These are phyloP conservation scores for Agrochola circellaris DNA, from an alignment of 2,888 invertebrate genomes.

Conservation along the genomic window DNA sequence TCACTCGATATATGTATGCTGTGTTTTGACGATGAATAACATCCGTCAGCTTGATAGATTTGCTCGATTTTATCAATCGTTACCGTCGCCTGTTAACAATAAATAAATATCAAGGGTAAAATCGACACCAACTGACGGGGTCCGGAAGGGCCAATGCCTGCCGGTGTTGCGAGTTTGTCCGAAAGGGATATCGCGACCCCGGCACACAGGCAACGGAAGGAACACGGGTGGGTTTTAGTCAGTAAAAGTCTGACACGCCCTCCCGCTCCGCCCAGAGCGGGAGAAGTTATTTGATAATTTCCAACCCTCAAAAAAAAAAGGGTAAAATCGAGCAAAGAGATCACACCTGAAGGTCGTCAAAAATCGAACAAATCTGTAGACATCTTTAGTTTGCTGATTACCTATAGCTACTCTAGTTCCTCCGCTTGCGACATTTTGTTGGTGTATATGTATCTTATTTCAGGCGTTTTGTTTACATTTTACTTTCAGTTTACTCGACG, in stretches of 20 bases:
- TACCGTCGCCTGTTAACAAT: background rate
- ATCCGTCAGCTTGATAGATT: background rate
- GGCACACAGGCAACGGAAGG: too few species aligned
- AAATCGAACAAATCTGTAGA: background rate
- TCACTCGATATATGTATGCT: background rate
- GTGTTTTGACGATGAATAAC: background rate
- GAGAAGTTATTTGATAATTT: too few species aligned
- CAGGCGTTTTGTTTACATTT: slow-evolving; percentile 44
- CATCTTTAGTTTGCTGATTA: background rate
- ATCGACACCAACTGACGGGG: too few species aligned
- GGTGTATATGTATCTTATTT: slow-evolving; percentile 18
- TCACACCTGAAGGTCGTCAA: background rate
- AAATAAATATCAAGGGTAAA: background rate
- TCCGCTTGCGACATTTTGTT: background rate
- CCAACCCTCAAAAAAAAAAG: too few species aligned
- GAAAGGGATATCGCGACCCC: too few species aligned
- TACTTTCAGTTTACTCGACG: slow-evolving; percentile 93
- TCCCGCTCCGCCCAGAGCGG: too few species aligned
- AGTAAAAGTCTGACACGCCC: too few species aligned
- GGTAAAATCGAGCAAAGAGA: too few species aligned
- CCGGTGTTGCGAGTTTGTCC: too few species aligned
- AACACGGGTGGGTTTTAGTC: too few species aligned
- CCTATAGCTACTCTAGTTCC: background rate
- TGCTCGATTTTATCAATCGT: too few species aligned
- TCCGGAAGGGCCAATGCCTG: too few species aligned